Evolutionary conservation across 2,888 invertebrate species (phyloP).

Genomic region (Ectemnius continuus): DNA sequence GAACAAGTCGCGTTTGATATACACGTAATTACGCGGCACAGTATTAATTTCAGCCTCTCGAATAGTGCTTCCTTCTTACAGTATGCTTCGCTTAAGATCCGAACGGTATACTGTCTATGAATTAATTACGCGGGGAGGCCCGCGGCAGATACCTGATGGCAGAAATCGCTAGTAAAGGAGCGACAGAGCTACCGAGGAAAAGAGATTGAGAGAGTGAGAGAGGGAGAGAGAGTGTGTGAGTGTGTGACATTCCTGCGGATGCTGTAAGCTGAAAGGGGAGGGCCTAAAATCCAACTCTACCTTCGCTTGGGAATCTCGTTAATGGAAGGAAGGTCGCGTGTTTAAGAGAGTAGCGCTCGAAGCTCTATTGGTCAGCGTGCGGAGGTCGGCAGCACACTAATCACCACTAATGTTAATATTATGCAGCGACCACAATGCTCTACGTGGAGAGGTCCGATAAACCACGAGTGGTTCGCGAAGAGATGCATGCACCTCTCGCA

Average conservation of each 20-base stretch:
- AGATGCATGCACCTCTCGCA: constrained; percentile 73
- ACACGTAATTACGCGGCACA: background rate
- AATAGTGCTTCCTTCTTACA: constrained; percentile 43
- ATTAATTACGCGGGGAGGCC: constrained; percentile 40
- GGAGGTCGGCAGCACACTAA: constrained; percentile 72
- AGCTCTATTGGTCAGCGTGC: constrained; percentile 65
- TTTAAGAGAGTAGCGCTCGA: constrained; percentile 63
- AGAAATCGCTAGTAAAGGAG: constrained; percentile 13
- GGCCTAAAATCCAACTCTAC: constrained; percentile 54
- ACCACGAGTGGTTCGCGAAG: constrained; percentile 64
- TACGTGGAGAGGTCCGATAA: constrained; percentile 70
- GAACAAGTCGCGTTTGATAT: too few species aligned
- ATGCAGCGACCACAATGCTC: constrained; percentile 75
- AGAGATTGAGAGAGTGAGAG: constrained; percentile 11
- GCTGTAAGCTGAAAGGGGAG: constrained; percentile 36
- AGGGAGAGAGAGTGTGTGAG: background rate
- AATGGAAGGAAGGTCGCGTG: constrained; percentile 72
- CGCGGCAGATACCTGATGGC: constrained; percentile 11
- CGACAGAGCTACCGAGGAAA: constrained; percentile 7
- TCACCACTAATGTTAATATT: constrained; percentile 77
- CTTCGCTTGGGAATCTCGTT: constrained; percentile 66
- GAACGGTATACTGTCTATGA: constrained; percentile 9
- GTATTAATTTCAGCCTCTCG: constrained; percentile 29
- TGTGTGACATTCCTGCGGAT: constrained; percentile 25
- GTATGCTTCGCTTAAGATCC: constrained; percentile 27